These are phyloP conservation scores for Drosophila paracracens DNA, from an alignment of 2,888 invertebrate species.

Conservation along the genomic window DNA sequence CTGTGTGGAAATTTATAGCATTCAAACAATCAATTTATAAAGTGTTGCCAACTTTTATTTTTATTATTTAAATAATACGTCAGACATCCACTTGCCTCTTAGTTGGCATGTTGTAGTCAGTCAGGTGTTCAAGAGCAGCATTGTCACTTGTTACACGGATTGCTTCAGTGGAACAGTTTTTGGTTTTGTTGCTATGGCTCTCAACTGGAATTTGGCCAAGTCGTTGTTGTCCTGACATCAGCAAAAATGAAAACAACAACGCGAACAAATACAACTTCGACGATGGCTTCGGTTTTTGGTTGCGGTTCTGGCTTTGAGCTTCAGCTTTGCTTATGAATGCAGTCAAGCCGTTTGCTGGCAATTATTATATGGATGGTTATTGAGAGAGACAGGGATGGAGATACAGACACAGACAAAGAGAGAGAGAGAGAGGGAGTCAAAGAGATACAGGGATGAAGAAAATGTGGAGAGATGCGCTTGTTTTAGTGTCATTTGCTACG, in stretches of 20 bases:
- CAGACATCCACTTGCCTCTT: background rate
- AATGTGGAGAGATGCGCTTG: slow-evolving; percentile 31
- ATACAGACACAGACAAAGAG: background rate
- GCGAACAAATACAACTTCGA: slow-evolving; percentile 22
- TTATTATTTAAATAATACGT: background rate
- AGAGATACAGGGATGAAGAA: background rate
- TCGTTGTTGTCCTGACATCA: slow-evolving; percentile 13
- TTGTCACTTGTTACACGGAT: slow-evolving; percentile 23
- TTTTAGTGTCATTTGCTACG: slow-evolving; percentile 56
- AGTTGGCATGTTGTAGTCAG: slow-evolving; percentile 22
- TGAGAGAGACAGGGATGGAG: background rate
- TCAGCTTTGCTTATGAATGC: slow-evolving; percentile 52
- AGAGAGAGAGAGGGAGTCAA: background rate
- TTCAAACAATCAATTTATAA: too few species aligned
- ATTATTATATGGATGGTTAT: slow-evolving; percentile 44
- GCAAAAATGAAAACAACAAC: slow-evolving; percentile 5
- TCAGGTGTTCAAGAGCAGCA: background rate
- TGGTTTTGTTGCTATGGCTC: slow-evolving; percentile 38
- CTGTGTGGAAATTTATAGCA: background rate
- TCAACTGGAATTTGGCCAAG: slow-evolving; percentile 42
- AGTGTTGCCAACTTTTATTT: background rate
- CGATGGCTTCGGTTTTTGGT: slow-evolving; percentile 27
- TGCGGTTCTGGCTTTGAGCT: slow-evolving; percentile 29
- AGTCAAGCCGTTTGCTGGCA: slow-evolving; percentile 62
- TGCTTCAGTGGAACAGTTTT: slow-evolving; percentile 35